These are phyloP conservation scores for Pseudoips prasinana DNA, from an alignment of 2,888 invertebrate species.

Conservation along the genomic window DNA sequence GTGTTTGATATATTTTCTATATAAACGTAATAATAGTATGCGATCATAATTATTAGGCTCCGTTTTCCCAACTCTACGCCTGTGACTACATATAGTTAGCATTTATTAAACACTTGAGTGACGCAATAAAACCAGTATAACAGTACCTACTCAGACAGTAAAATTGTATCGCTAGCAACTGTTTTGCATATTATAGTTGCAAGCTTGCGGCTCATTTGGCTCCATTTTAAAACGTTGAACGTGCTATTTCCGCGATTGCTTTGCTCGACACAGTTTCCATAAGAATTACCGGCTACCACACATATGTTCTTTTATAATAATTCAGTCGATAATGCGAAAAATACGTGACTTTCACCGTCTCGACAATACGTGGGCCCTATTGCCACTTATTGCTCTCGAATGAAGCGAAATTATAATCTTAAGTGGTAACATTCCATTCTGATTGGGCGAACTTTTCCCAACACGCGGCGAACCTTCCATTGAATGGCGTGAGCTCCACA, in stretches of 20 bases:
- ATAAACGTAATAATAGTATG: too few relatives aligned
- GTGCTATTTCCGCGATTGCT: constrained; percentile 54
- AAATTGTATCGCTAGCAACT: constrained; percentile 14
- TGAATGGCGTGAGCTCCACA: constrained; percentile 27
- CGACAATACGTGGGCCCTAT: too few relatives aligned
- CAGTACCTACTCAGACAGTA: constrained; percentile 6
- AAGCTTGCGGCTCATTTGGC: constrained; percentile 24
- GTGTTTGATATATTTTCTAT: too few relatives aligned
- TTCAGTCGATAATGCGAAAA: constrained; percentile 78
- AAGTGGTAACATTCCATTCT: constrained; percentile 44
- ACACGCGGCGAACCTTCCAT: constrained; percentile 30
- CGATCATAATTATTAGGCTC: too few relatives aligned
- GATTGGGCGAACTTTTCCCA: constrained; percentile 41
- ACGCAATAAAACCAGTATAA: background rate
- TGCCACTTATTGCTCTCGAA: constrained; percentile 67
- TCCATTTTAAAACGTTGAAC: constrained; percentile 41
- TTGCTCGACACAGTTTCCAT: constrained; percentile 43
- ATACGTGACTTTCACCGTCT: constrained; percentile 71
- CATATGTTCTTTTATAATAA: constrained; percentile 76
- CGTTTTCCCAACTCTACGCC: too few relatives aligned
- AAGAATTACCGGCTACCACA: constrained; percentile 57
- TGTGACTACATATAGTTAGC: background rate
- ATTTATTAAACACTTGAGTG: background rate
- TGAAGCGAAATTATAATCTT: constrained; percentile 68
- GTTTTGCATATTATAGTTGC: constrained; percentile 21